Conservation (phyloP, 1,140 invertebrate genomes). For the Homalodisca vitripennis region DNA sequence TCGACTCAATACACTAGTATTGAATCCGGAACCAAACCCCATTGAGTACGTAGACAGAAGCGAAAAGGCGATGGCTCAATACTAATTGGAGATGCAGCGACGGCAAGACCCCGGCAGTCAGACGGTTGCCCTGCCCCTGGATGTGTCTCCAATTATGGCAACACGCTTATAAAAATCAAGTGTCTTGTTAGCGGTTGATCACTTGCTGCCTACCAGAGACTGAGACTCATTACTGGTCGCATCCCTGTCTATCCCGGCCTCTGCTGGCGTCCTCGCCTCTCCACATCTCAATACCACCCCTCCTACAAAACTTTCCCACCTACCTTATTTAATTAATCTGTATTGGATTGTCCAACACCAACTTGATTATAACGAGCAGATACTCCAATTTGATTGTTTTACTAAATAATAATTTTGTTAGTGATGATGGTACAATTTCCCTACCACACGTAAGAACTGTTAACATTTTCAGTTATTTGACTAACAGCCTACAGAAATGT, state of each 20-base stretch:
- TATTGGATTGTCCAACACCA: too few species aligned
- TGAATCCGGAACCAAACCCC: too few species aligned
- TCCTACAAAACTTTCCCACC: background rate
- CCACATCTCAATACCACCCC: background rate
- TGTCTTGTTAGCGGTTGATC: background rate
- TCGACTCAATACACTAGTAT: too few species aligned
- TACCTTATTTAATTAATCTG: too few species aligned
- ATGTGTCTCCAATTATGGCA: background rate
- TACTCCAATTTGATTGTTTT: too few species aligned
- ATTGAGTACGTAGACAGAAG: background rate
- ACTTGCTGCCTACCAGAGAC: background rate
- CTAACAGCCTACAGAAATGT: too few species aligned
- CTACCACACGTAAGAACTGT: too few species aligned
- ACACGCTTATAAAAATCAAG: background rate
- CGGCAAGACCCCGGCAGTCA: background rate
- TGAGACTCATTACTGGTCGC: background rate
- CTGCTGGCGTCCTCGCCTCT: background rate
- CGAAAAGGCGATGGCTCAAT: background rate
- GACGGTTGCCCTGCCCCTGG: background rate
- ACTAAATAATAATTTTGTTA: too few species aligned
- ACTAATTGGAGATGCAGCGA: background rate
- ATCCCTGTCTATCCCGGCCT: background rate
- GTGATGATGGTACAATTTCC: too few species aligned
- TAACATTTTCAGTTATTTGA: too few species aligned
- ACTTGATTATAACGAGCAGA: too few species aligned